Evolutionary conservation across 2,888 invertebrate genomes (phyloP).

Genomic region (Spilosoma lubricipeda): DNA sequence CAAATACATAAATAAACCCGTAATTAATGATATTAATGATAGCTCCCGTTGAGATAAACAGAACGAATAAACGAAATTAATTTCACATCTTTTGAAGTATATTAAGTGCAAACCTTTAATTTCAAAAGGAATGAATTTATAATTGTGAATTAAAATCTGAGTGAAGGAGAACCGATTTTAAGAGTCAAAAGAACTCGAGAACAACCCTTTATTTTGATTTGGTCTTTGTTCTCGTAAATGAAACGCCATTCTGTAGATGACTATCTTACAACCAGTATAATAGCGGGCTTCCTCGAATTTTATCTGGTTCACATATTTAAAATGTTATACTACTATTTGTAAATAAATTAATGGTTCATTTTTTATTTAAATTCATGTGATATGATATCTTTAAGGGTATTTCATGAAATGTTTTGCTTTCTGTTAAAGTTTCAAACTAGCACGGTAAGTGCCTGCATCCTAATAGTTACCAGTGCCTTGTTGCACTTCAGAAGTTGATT

Average conservation of each 20-base stretch:
- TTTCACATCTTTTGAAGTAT: slow-evolving; percentile 31
- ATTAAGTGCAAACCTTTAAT: slow-evolving; percentile 37
- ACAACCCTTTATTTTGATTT: slow-evolving; percentile 73
- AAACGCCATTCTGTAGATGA: slow-evolving; percentile 70
- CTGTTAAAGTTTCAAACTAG: too few relatives aligned
- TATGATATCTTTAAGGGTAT: too few relatives aligned
- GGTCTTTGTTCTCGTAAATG: slow-evolving; percentile 73
- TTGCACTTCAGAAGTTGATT: too few relatives aligned
- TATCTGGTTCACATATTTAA: slow-evolving; percentile 57
- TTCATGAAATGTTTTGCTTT: too few relatives aligned
- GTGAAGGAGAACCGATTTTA: slow-evolving; percentile 59
- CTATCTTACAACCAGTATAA: slow-evolving; percentile 60
- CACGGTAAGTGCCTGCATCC: too few relatives aligned
- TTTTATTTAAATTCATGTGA: not conserved
- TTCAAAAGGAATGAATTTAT: slow-evolving; percentile 37
- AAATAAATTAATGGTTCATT: too few relatives aligned
- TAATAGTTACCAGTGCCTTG: too few relatives aligned
- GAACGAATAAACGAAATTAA: slow-evolving; percentile 28
- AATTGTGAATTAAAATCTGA: slow-evolving; percentile 62
- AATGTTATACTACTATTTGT: too few relatives aligned
- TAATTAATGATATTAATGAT: not conserved
- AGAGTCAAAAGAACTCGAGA: slow-evolving; percentile 66
- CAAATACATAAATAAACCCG: too few relatives aligned
- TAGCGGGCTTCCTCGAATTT: slow-evolving; percentile 50
- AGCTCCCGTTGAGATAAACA: slow-evolving; percentile 31